Evolutionary conservation across 2,113 vertebrate species (phyloP), one percentile per base, ranked within the genome.

Genomic region (Chionomys nivalis): DNA sequence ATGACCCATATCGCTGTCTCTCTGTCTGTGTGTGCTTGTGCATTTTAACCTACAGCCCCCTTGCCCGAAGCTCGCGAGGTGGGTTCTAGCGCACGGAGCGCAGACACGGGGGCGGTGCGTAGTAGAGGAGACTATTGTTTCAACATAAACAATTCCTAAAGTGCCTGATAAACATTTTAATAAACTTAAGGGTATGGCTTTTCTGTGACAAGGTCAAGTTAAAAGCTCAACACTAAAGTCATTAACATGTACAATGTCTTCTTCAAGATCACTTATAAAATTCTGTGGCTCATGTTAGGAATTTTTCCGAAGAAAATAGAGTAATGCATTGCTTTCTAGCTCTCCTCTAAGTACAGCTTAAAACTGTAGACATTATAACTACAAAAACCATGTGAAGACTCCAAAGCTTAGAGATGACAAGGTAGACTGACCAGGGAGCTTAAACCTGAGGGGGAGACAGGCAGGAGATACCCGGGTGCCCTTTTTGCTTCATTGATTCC

Each of bases 11-110:
- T 49, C 2, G 12, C 49, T 49, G 49, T 49, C 12, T 49, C 49
- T 49, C 49, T 49, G 49, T 49, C 49, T 49, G 49, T 49, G 49
- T 49, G 49, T 49, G 49, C 0, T 13, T 49, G 49, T 49, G 49
- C 13, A 49, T 49, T 49, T 49, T 49, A 49, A 49, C 49, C 49
- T 49, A 12, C 11, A 13, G 11, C 12, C 10, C 12, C 49, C 49
- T 49, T 49, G 49, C 49, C 49, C 2, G 10, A 49, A 49, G 12
- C 12, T 49, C 2, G 49, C 0, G 12, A 49, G 12, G 11, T 49
- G 49, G 49, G 49, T 49, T 49, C 49, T 13, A 13, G 49, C 2
- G 2, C 49, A 13, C 2, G 0, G 12, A 49, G 49, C 0, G 2
- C 49, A 49, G 49, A 49, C 49, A 49, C 10, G 47, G 49, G 10